Percentiles rank a stretch among this genome's conserved stretches.
phyloP scores from a whole-genome alignment of 2,888 invertebrate genomes.

The Strigamia transsilvanica region DNA sequence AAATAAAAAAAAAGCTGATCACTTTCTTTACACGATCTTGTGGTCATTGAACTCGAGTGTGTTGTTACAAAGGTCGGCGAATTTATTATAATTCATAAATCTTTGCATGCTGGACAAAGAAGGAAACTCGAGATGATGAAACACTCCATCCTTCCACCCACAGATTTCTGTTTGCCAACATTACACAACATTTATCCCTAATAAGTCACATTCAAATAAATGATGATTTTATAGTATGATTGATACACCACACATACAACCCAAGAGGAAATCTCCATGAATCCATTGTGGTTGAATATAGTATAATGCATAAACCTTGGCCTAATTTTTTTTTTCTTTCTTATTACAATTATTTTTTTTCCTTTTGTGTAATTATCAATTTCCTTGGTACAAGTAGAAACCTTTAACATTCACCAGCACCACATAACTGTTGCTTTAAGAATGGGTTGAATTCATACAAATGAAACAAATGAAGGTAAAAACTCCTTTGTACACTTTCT shows the following conservation, averaged over 20 bases:
- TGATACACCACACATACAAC: not conserved
- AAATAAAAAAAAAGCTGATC: not conserved
- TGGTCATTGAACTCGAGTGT: conserved; percentile 17
- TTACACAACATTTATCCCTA: not conserved
- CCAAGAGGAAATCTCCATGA: conserved; percentile 13
- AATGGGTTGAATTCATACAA: not conserved
- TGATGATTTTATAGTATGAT: not conserved
- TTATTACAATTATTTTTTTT: not conserved
- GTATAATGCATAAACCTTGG: conserved; percentile 7
- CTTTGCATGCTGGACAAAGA: conserved; percentile 6
- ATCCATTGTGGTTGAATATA: conserved; percentile 7
- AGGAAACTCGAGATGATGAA: conserved; percentile 17
- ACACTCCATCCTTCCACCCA: conserved; percentile 12
- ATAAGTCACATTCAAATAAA: not conserved
- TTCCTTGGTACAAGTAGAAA: not conserved
- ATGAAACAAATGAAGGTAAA: conserved; percentile 3
- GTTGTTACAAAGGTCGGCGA: not conserved
- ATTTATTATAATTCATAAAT: conserved; percentile 37
- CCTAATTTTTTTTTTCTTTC: conserved; percentile 1
- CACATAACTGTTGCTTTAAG: not conserved
- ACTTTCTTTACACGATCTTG: conserved; percentile 13
- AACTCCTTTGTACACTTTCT: not conserved
- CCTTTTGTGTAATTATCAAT: conserved; percentile 37
- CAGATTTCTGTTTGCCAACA: not conserved
- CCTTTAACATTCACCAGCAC: not conserved